These are phyloP conservation scores for Lytechinus variegatus DNA, from an alignment of 35 echinoderm and acorn worm genomes.

Conservation along the genomic window DNA sequence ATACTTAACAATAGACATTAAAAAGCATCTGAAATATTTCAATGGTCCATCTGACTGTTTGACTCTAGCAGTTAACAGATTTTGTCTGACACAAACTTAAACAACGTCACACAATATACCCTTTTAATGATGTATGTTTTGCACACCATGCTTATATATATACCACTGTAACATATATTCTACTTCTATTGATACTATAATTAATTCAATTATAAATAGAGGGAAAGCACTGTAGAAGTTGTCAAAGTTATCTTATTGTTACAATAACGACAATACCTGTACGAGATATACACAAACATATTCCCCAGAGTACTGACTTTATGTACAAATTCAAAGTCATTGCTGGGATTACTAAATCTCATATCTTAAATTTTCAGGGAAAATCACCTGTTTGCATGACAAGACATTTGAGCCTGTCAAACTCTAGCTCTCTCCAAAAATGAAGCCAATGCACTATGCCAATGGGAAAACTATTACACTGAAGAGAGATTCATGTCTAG, in stretches of 20 bases:
- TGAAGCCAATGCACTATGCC: too few relatives aligned
- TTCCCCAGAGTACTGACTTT: too few relatives aligned
- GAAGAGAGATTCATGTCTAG: too few relatives aligned
- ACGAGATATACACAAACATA: neutral
- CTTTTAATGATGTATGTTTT: neutral
- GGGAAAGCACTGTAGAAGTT: slow-evolving; percentile 10
- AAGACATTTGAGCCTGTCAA: too few relatives aligned
- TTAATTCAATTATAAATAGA: neutral
- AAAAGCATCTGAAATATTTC: neutral
- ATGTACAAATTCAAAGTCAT: too few relatives aligned
- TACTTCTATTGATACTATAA: neutral
- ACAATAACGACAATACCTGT: neutral
- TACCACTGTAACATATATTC: neutral
- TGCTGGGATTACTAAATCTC: too few relatives aligned
- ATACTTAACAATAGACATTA: neutral
- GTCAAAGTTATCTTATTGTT: neutral
- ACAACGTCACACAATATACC: neutral
- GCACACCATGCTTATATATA: neutral
- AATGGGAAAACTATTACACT: too few relatives aligned
- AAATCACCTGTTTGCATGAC: too few relatives aligned
- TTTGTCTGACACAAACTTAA: neutral
- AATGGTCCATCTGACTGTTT: neutral
- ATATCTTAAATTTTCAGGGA: too few relatives aligned
- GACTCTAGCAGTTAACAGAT: neutral
- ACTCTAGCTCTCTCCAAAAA: too few relatives aligned